A percentile compares a stretch with the other conserved stretches of the same genome.
These are phyloP conservation scores for Paedocypris sp. DNA, from an alignment of 2,113 vertebrate species.

Conservation along the genomic window DNA sequence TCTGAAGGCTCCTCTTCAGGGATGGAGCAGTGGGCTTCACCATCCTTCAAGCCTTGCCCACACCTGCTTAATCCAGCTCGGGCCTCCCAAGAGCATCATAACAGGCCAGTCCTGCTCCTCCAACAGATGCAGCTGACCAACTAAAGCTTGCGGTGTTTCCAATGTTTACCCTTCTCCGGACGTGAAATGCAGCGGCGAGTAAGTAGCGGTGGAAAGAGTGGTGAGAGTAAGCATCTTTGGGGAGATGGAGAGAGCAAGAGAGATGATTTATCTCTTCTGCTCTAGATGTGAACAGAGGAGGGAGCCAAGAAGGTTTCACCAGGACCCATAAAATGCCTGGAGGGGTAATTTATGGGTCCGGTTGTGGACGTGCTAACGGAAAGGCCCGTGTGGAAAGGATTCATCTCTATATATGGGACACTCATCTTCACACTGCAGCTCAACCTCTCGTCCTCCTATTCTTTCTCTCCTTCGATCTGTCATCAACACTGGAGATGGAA, in stretches of 20 bases:
- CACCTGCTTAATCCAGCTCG: conserved; percentile 8
- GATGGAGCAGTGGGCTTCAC: not conserved
- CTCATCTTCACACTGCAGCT: conserved; percentile 8
- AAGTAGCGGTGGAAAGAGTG: conserved; percentile 33
- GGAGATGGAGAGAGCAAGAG: conserved; percentile 23
- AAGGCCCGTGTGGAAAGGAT: conserved; percentile 18
- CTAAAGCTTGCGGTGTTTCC: conserved; percentile 6
- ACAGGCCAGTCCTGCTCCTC: conserved; percentile 10
- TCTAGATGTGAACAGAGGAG: conserved; percentile 33
- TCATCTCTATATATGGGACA: conserved; percentile 38
- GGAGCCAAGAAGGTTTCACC: conserved; percentile 33
- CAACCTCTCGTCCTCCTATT: not conserved
- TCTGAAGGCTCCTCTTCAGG: conserved; percentile 11
- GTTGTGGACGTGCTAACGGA: conserved; percentile 34
- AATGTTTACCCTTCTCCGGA: conserved; percentile 17
- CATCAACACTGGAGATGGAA: not conserved
- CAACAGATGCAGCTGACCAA: conserved; percentile 21
- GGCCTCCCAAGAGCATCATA: conserved; percentile 1
- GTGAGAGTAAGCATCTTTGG: conserved; percentile 26
- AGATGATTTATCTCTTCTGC: conserved; percentile 45
- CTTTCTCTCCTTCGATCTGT: not conserved
- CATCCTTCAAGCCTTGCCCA: conserved; percentile 14
- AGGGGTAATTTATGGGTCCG: conserved; percentile 38
- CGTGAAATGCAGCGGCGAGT: conserved; percentile 13
- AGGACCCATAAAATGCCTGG: conserved; percentile 21